A percentile compares a stretch with the other conserved stretches of the same genome.
phyloP scores from a whole-genome alignment of 2,888 invertebrate species.

The Drosophila leonis region DNA sequence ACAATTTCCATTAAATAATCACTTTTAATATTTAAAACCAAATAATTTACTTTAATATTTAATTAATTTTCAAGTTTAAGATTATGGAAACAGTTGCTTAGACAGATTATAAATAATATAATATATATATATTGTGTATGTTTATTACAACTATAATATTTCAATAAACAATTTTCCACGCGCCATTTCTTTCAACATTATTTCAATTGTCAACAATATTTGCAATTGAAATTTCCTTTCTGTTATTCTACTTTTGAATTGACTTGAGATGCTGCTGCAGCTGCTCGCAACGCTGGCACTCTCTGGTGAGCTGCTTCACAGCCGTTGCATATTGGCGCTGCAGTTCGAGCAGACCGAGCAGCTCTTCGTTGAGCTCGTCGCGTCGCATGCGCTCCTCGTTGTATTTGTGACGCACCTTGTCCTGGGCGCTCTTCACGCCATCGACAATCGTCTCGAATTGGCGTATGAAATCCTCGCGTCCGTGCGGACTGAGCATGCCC shows the following conservation, averaged over 20 bases:
- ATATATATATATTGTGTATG: not conserved
- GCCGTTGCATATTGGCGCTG: slow-evolving; percentile 92
- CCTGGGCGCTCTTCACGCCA: slow-evolving; percentile 94
- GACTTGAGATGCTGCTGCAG: slow-evolving; percentile 84
- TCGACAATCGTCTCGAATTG: slow-evolving; percentile 96
- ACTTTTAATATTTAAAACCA: not conserved
- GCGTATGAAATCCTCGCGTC: slow-evolving; percentile 94
- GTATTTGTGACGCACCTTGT: slow-evolving; percentile 89
- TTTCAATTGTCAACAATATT: not conserved
- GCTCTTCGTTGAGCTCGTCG: slow-evolving; percentile 88
- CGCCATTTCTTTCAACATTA: not conserved
- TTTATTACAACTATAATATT: not conserved
- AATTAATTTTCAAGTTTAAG: not conserved
- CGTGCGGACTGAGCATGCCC: slow-evolving; percentile 92
- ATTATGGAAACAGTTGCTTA: not conserved
- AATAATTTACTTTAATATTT: slow-evolving; percentile 6
- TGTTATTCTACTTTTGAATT: slow-evolving; percentile 65
- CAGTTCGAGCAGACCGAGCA: slow-evolving; percentile 88
- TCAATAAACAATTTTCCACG: not conserved
- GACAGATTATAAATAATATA: slow-evolving; percentile 5
- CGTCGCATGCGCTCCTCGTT: slow-evolving; percentile 89
- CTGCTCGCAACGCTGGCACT: slow-evolving; percentile 90
- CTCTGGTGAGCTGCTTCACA: slow-evolving; percentile 91
- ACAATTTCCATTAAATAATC: not conserved
- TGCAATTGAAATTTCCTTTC: not conserved